Evolutionary conservation across 2,888 invertebrate genomes (phyloP), one percentile per base, ranked within the genome.

Genomic region (Polydrusus pterygomalis): DNA sequence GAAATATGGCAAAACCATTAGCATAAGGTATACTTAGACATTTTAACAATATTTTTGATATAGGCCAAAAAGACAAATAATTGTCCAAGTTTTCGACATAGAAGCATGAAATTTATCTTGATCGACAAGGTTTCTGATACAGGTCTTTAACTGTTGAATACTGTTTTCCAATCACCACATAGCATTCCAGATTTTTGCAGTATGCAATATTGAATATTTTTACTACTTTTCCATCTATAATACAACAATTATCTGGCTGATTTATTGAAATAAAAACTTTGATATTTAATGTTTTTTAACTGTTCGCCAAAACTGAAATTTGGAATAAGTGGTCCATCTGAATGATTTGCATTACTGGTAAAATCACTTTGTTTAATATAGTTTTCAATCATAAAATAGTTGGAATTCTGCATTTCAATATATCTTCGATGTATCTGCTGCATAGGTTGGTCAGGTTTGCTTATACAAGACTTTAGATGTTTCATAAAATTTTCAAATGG

Each of bases 401-500:
- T 10, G 1, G 17, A 49, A 8, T 15, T 17, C 18, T 49, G 49
- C 17, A 17, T 17, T 49, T 49, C 49, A 0, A 17, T 49, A 17
- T 49, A 17, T 49, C 17, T 49, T 18, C 49, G 17, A 10, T 49
- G 49, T 17, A 49, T 49, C 17, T 49, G 49, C 17, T 49, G 49
- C 10, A 49, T 17, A 49, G 49, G 49, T 15, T 49, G 49, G 8
- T 49, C 17, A 9, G 49, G 49, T 7, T 49, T 49, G 8, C 6
- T 17, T 3, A 49, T 17, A 17, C 1, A 49, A 1, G 49, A 49
- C 17, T 18, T 49, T 15, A 49, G 17, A 49, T 5, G 1, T 49
- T 49, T 49, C 49, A 49, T 49, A 17, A 17, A 49, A 49, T 49
- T 49, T 49, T 49, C 18, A 49, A 49, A 17, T n/a, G 49, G 49